Conservation (phyloP, 2,888 invertebrate genomes). For the Leptinotarsa peninsularis region DNA sequence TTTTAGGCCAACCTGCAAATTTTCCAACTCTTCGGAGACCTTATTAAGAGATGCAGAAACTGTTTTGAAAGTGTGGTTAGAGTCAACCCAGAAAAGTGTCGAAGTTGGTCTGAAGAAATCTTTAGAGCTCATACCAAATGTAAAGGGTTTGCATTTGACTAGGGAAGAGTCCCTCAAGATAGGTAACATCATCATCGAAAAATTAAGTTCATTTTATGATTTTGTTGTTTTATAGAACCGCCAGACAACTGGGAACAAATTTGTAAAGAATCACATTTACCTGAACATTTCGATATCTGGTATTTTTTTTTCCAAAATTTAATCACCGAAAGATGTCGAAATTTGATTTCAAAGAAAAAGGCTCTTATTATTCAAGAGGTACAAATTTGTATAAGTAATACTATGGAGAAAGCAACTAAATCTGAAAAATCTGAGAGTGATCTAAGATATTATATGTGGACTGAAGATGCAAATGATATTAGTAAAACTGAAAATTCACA, state of each 20-base stretch:
- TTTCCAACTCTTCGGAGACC: constrained; percentile 36
- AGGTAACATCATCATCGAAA: constrained; percentile 61
- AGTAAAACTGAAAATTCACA: constrained; percentile 62
- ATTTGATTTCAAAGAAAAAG: constrained; percentile 69
- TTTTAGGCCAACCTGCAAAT: constrained; percentile 40
- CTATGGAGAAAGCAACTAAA: constrained; percentile 69
- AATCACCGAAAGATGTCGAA: constrained; percentile 76
- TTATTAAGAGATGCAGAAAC: constrained; percentile 61
- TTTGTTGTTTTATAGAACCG: constrained; percentile 66
- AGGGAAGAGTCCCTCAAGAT: constrained; percentile 77
- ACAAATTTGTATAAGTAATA: constrained; percentile 63
- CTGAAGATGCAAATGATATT: constrained; percentile 73
- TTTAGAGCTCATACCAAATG: constrained; percentile 75
- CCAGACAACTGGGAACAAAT: constrained; percentile 75
- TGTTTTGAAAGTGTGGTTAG: constrained; percentile 74
- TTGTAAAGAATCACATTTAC: constrained; percentile 72
- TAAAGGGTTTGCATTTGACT: constrained; percentile 79
- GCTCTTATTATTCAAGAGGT: constrained; percentile 60
- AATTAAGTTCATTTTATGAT: too few relatives aligned
- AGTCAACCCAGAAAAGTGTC: constrained; percentile 71
- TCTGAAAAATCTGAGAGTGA: constrained; percentile 63
- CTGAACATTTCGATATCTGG: constrained; percentile 75
- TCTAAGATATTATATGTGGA: constrained; percentile 81
- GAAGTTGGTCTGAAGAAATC: constrained; percentile 71
- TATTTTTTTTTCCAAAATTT: constrained; percentile 79